phyloP scores from a whole-genome alignment of 2,888 invertebrate genomes.

The Timema podura region DNA sequence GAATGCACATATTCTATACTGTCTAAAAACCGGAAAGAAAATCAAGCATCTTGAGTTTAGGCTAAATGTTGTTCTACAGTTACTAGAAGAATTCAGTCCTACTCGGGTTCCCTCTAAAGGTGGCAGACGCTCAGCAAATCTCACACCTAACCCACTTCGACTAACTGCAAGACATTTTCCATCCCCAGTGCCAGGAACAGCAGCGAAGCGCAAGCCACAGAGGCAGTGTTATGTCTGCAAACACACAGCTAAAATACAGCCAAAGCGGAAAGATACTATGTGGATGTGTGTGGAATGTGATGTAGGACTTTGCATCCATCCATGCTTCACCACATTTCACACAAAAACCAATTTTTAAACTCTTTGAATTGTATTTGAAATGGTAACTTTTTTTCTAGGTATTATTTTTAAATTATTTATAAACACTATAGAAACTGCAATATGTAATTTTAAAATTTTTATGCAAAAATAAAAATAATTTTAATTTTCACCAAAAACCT shows the following conservation, averaged over 20 bases:
- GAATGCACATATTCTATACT: background rate
- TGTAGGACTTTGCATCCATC: constrained; percentile 12
- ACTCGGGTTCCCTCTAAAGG: constrained; percentile 18
- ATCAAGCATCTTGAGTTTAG: no score
- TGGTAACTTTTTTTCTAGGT: no score
- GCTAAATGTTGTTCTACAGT: background rate
- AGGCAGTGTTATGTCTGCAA: constrained; percentile 10
- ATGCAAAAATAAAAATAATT: no score
- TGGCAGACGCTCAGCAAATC: constrained; percentile 13
- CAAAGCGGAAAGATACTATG: background rate
- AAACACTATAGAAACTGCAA: no score
- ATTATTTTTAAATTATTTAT: no score
- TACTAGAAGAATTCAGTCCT: constrained; percentile 28
- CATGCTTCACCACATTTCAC: constrained; percentile 13
- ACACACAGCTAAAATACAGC: background rate
- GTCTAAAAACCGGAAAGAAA: background rate
- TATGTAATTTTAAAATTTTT: no score
- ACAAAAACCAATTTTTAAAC: constrained; percentile 3
- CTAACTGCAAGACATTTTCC: constrained; percentile 26
- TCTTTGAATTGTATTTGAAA: no score
- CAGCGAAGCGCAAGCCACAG: constrained; percentile 3
- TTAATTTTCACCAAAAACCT: no score
- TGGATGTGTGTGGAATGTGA: constrained; percentile 13
- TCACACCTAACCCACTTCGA: constrained; percentile 20
- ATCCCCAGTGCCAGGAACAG: background rate